Evolutionary conservation across 1,140 invertebrate species (phyloP).

Genomic region (Subanguina moxae): DNA sequence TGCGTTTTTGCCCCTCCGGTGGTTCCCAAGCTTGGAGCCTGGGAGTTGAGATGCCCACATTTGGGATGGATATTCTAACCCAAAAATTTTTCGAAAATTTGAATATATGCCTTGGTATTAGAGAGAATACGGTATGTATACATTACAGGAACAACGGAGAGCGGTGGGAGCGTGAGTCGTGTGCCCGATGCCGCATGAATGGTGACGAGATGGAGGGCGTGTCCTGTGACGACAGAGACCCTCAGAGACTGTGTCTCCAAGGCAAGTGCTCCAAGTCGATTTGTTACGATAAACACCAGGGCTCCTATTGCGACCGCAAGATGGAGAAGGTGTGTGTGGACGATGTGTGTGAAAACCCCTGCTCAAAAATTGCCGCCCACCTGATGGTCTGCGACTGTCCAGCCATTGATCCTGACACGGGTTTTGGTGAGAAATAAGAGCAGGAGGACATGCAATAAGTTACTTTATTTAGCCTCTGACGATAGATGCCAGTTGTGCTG

Average conservation of each 20-base stretch:
- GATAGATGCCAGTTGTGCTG: constrained; percentile 58
- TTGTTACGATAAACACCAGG: constrained; percentile 55
- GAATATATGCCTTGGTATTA: constrained; percentile 5
- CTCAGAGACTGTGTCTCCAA: constrained; percentile 55
- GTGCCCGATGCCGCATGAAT: constrained; percentile 53
- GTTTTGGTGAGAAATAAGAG: constrained; percentile 54
- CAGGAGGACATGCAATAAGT: too few species aligned
- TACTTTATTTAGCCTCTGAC: too few species aligned
- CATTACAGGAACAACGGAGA: constrained; percentile 54
- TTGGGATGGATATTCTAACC: too few species aligned
- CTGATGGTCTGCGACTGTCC: constrained; percentile 58
- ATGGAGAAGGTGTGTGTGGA: constrained; percentile 59
- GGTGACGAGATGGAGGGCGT: constrained; percentile 56
- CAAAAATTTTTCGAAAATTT: background rate
- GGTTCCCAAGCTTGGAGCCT: too few species aligned
- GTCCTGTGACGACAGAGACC: constrained; percentile 55
- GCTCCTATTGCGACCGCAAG: constrained; percentile 56
- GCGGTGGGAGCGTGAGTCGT: constrained; percentile 56
- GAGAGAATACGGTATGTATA: too few species aligned
- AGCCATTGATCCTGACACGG: constrained; percentile 56
- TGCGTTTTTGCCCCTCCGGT: too few species aligned
- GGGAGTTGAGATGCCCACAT: too few species aligned
- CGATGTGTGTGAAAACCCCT: constrained; percentile 57
- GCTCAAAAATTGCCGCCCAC: constrained; percentile 53
- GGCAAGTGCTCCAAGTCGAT: constrained; percentile 59